Conservation (phyloP, 2,113 vertebrate genomes). For the Sciurus niger region DNA sequence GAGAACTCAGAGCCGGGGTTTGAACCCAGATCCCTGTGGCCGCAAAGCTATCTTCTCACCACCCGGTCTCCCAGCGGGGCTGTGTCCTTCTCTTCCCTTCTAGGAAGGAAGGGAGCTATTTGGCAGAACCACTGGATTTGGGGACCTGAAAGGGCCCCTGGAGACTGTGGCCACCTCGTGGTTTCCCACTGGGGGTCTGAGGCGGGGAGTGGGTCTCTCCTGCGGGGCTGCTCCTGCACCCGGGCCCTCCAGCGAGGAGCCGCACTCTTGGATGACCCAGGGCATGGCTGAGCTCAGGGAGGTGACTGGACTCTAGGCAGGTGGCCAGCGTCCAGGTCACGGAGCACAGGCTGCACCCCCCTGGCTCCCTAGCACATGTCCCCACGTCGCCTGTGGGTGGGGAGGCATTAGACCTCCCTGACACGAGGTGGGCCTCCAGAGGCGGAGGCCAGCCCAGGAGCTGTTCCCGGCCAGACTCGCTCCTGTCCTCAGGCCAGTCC, state of each 20-base stretch:
- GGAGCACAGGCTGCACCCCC: background rate
- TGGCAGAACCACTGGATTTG: fast-evolving
- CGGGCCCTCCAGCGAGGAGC: fast-evolving
- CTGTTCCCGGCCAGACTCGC: too few relatives aligned
- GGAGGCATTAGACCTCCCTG: background rate
- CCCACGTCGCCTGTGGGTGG: background rate
- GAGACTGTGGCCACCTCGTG: background rate
- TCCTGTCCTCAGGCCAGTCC: background rate
- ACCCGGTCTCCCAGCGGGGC: too few relatives aligned
- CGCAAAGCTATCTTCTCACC: background rate
- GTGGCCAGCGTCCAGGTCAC: background rate
- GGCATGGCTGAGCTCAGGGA: background rate
- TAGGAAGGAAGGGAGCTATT: background rate
- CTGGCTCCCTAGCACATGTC: too few relatives aligned
- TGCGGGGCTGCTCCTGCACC: background rate
- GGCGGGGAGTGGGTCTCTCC: background rate
- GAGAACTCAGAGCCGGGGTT: background rate
- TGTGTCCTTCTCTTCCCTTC: background rate
- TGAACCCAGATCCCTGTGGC: background rate
- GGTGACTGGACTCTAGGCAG: background rate
- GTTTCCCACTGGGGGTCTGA: background rate
- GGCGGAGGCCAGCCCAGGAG: background rate
- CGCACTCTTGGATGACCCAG: background rate
- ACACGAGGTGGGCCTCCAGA: background rate
- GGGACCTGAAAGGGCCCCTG: background rate